These are phyloP conservation scores for Phyllotis vaccarum DNA, from an alignment of 2,797 vertebrate genomes.

Conservation along the genomic window DNA sequence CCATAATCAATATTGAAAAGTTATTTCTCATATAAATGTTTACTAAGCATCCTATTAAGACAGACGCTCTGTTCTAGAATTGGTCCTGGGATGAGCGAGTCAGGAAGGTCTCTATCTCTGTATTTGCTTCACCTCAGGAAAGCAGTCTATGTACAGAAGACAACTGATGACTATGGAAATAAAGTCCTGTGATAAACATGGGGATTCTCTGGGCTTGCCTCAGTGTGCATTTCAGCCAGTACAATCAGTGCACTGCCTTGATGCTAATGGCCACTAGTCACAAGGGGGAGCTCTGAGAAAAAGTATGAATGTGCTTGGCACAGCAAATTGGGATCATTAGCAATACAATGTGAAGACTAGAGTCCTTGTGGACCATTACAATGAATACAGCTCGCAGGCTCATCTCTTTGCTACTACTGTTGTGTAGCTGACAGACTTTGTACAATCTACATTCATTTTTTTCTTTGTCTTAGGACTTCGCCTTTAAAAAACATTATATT, in stretches of 20 bases:
- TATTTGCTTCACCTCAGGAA: background rate
- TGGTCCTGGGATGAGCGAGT: background rate
- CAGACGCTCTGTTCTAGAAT: slow-evolving; percentile 21
- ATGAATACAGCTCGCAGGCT: background rate
- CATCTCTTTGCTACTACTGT: background rate
- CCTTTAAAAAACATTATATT: slow-evolving; percentile 42
- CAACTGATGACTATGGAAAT: slow-evolving; percentile 16
- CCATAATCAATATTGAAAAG: slow-evolving; percentile 18
- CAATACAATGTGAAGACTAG: background rate
- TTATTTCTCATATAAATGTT: slow-evolving; percentile 31
- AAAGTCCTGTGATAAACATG: background rate
- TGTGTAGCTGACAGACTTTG: background rate
- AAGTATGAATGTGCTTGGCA: slow-evolving; percentile 45
- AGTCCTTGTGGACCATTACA: background rate
- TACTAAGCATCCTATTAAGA: background rate
- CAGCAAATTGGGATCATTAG: background rate
- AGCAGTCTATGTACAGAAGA: background rate
- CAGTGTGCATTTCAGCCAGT: background rate
- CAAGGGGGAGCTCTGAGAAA: slow-evolving; percentile 50
- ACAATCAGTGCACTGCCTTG: background rate
- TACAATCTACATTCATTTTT: background rate
- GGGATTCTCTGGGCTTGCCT: background rate
- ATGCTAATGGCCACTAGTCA: slow-evolving; percentile 16
- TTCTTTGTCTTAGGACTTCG: slow-evolving; percentile 9
- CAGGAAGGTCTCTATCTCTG: background rate